phyloP scores from a whole-genome alignment of 2,797 vertebrate species.

The Pipistrellus pygmaeus region DNA sequence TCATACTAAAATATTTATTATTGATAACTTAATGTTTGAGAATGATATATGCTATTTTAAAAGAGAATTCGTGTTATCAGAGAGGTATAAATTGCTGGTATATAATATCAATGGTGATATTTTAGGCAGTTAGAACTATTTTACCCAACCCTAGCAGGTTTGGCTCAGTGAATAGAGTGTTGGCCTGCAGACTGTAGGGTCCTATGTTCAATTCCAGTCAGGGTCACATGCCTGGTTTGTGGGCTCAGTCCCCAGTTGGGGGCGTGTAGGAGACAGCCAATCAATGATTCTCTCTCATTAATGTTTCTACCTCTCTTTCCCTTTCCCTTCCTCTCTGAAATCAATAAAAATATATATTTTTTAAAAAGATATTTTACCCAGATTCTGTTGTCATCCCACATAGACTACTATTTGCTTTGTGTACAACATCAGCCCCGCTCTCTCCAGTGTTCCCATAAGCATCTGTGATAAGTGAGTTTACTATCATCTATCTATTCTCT shows the following conservation, averaged over 20 bases:
- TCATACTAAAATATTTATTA: conserved; percentile 62
- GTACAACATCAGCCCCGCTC: not conserved
- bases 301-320: no score
- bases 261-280: no score
- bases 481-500: conserved; percentile 13
- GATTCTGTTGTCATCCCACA: not conserved
- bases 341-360: no score
- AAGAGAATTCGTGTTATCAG: conserved; percentile 48
- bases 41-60: conserved; percentile 37
- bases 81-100: conserved; percentile 10
- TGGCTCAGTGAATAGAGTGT: no score
- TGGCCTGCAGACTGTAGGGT: no score
- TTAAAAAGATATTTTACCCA: not conserved
- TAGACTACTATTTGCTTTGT: not conserved
- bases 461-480: conserved; percentile 47
- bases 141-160: no score
- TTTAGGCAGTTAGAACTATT: conserved; percentile 44
- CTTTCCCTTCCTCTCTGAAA: no score
- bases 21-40: conserved; percentile 11
- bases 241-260: no score
- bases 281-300: no score
- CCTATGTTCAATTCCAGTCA: no score
- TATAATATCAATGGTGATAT: not conserved
- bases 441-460: not conserved
- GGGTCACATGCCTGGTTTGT: no score